These are phyloP conservation scores for Penaeus japonicus DNA, from an alignment of 1,140 invertebrate genomes.

Conservation along the genomic window DNA sequence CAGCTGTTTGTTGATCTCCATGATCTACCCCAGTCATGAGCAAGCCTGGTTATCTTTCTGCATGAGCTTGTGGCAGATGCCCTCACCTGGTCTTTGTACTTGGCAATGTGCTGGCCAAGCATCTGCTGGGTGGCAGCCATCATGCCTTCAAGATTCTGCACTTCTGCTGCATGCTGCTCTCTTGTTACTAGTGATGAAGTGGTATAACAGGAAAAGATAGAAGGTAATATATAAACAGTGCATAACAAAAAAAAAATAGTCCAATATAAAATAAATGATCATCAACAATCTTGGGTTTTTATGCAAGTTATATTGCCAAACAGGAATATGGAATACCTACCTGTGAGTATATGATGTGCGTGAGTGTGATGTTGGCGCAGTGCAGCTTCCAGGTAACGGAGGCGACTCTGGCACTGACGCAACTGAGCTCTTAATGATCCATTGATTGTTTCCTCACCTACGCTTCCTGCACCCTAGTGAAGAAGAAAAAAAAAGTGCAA, in stretches of 20 bases:
- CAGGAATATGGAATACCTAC: neutral
- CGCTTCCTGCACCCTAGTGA: neutral
- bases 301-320: too few species aligned
- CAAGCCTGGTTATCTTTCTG: too few species aligned
- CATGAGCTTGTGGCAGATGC: too few species aligned
- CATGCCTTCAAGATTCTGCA: conserved; percentile 44
- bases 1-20: neutral
- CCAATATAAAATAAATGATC: neutral
- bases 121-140: conserved; percentile 46
- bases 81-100: conserved; percentile 49
- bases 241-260: neutral
- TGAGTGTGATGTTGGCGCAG: conserved; percentile 33
- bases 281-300: too few species aligned
- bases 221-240: neutral
- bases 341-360: conserved; percentile 37
- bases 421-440: conserved; percentile 23
- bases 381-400: conserved; percentile 30
- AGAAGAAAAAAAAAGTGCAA: neutral
- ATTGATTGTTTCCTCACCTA: conserved; percentile 44
- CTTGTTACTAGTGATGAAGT: conserved; percentile 17
- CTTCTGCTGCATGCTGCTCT: conserved; percentile 43
- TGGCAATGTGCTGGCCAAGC: conserved; percentile 47
- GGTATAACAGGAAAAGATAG: neutral
- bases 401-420: conserved; percentile 31
- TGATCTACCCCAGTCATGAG: neutral